Base-by-base conservation (phyloP, 2,888 invertebrate genomes). In the Mesorhabditis spiculigera region DNA sequence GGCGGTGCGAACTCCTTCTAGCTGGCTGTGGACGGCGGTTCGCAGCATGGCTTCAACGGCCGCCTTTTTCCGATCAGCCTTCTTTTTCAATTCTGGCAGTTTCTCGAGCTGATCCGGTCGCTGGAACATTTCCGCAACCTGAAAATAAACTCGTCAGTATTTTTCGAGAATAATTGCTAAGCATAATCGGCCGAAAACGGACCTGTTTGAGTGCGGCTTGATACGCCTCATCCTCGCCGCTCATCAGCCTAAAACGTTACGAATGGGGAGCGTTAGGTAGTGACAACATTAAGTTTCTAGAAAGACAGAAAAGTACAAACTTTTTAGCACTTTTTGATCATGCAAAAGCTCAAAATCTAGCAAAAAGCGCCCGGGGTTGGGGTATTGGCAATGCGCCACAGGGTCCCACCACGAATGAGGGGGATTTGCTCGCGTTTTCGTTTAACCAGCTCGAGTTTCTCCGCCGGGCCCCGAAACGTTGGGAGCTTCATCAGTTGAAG, bases 1-100 rank as follows among this genome's bases (percentile, higher is more conserved):
- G 0, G 97, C 97, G 10, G 93, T 92, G 80, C 93, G 91, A 0
- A 98, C 96, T 0, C 95, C 96, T 87, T 98, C 97, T 69, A 98
- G 88, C 87, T 98, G 96, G 75, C 95, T 94, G 87, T 98, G 96
- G 89, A 98, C 94, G 1, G 95, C 95, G n/a, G 96, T 95, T 88
- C 97, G 96, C 42, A 98, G 86, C 90, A 94, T 92, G 1, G 94
- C 93, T 87, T 95, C 95, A 6, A 94, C 93, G 4, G 94, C 93
- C 0, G 92, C 89, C 86, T 89, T 89, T 79, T 89, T 89, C 10
- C 89, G 78, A 13, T 87, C 86, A n/a, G 88, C 87, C 70, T 87
- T 81, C 76, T 88, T 86, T 72, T 87, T 87, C 73, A 88, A 86
- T 72, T 88, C 88, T 69, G 89, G 89, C 3, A 89, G 87, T 88